Base-by-base conservation (phyloP, 1,140 invertebrate species). In the Drosophila kurseongensis region DNA sequence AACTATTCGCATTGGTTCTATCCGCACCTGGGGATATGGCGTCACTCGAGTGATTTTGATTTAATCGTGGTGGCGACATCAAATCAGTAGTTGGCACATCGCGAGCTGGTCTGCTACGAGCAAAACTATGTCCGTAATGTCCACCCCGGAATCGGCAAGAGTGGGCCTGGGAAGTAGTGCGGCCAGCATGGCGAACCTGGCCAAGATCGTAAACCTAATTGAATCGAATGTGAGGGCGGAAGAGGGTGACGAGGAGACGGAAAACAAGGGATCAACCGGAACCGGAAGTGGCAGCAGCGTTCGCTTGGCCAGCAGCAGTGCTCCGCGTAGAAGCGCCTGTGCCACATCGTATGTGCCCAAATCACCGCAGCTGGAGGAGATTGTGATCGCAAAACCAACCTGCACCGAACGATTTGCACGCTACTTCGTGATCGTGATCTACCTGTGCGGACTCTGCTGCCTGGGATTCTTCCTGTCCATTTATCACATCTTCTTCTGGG, bases 401-500 rank as follows among this genome's bases (percentile, higher is more conserved):
- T 92, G 80, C 38, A 90, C 78, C 18, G 91, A 92, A 47, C 76
- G 81, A 2, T 90, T 90, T 32, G 78, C 81, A 6, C 91, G 91
- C 8, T 91, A 90, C 57, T 75, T 92, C 10, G 69, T 92, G 36
- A 74, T 92, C 27, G 68, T 91, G 35, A 83, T 92, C 62, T 92
- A 92, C 51, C 38, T 92, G 52, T 90, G 88, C 36, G 91, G 91
- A 0, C 75, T 92, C 3, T 91, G 91, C 51, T 76, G 82, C 29
- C 54, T 92, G 23, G 91, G 91, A 13, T 91, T 92, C 55, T 52
- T 90, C 18, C 69, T 92, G 0, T 92, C 91, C 38, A 78, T 92
- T 45, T 92, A 92, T 48, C 83, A 92, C 65, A 54, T 92, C 13
- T 91, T 92, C 69, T 92, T 92, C 63, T 92, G 91, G 91, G 91